phyloP scores from a whole-genome alignment of 2,797 vertebrate genomes.

The Cuculus canorus region DNA sequence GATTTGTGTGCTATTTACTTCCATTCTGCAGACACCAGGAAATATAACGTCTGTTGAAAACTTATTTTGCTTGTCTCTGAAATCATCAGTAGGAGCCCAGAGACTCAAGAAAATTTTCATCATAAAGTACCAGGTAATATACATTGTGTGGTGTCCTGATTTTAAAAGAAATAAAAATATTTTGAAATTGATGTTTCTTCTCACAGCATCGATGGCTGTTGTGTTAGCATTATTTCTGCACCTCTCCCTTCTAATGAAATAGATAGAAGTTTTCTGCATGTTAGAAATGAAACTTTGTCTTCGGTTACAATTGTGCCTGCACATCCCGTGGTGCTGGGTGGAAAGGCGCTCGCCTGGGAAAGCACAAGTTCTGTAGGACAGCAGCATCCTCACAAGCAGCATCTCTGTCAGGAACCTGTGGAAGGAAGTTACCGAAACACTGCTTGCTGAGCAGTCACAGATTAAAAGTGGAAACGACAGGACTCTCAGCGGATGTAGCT shows the following conservation, averaged over 20 bases:
- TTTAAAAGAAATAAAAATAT: neutral
- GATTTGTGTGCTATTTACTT: neutral
- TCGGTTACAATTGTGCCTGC: neutral
- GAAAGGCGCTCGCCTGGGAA: neutral
- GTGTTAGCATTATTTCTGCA: neutral
- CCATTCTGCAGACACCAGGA: neutral
- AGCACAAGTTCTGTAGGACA: neutral
- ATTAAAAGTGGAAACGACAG: neutral
- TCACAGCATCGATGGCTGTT: neutral
- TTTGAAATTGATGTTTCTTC: neutral
- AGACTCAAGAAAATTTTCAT: neutral
- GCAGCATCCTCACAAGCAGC: neutral
- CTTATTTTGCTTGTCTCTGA: neutral
- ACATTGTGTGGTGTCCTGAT: rapidly evolving
- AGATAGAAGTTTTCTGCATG: neutral
- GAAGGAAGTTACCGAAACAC: neutral
- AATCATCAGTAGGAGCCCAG: neutral
- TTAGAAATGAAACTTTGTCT: neutral
- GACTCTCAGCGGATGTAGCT: neutral
- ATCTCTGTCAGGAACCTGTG: rapidly evolving
- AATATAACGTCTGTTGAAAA: neutral
- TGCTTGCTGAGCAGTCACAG: neutral
- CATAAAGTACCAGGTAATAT: neutral
- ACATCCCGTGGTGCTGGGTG: rapidly evolving
- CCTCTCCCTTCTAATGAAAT: neutral